phyloP scores from a whole-genome alignment of 2,888 invertebrate genomes.

The Heliconius ethilla region DNA sequence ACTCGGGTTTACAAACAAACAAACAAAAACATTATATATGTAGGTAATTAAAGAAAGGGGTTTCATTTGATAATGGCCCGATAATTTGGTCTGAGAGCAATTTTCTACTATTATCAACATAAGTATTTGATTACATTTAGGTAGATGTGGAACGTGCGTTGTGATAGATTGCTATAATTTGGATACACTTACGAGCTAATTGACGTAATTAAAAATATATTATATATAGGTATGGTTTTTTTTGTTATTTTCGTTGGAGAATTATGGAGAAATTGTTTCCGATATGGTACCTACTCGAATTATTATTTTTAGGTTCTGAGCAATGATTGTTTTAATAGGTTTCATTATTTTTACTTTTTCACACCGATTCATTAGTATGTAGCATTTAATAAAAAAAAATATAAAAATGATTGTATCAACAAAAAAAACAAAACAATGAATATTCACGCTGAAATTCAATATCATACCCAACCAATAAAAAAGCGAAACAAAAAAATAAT shows the following conservation, averaged over 20 bases:
- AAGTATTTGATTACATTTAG: slow-evolving; percentile 68
- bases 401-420: slow-evolving; percentile 3
- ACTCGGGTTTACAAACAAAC: slow-evolving; percentile 68
- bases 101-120: slow-evolving; percentile 74
- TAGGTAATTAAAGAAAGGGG: slow-evolving; percentile 80
- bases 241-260: too few species aligned
- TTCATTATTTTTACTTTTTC: too few species aligned
- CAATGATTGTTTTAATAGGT: too few species aligned
- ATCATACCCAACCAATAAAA: slow-evolving; percentile 6
- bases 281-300: background rate
- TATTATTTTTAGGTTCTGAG: background rate
- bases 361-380: too few species aligned
- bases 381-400: background rate
- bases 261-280: background rate
- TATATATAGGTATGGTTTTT: slow-evolving; percentile 14
- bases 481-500: slow-evolving; percentile 53
- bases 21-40: slow-evolving; percentile 74
- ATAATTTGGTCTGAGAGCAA: slow-evolving; percentile 75
- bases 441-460: slow-evolving; percentile 27
- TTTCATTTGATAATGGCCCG: slow-evolving; percentile 74
- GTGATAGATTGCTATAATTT: slow-evolving; percentile 67
- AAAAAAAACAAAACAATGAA: slow-evolving; percentile 10
- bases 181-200: slow-evolving; percentile 45
- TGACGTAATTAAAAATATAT: slow-evolving; percentile 41
- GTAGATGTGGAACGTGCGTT: slow-evolving; percentile 55